Conservation (phyloP, 2,797 vertebrate genomes). For the Coluber constrictor region DNA sequence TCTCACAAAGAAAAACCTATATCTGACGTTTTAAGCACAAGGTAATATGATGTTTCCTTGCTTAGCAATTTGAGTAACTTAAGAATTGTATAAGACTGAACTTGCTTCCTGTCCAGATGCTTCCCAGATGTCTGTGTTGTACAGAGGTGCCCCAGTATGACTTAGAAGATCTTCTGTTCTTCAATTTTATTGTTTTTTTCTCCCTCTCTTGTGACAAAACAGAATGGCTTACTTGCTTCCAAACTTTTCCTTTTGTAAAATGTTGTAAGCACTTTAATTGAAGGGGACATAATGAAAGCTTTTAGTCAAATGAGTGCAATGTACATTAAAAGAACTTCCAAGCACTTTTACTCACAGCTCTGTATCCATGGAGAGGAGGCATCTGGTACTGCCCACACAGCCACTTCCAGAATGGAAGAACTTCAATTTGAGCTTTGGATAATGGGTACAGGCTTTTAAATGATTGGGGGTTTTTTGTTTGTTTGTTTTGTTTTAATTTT, state of each 20-base stretch:
- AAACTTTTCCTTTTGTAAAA: constrained; percentile 22
- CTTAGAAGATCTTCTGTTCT: constrained; percentile 41
- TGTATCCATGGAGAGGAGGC: not conserved
- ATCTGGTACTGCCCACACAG: not conserved
- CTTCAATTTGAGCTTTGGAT: constrained; percentile 22
- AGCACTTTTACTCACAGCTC: constrained; percentile 17
- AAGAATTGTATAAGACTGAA: constrained; percentile 43
- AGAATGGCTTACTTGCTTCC: constrained; percentile 29
- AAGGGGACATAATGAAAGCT: constrained; percentile 11
- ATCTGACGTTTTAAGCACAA: constrained; percentile 28
- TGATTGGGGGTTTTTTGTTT: not conserved
- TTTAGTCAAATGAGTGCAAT: constrained; percentile 1
- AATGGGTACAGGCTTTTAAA: not conserved
- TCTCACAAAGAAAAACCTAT: not conserved
- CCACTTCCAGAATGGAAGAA: constrained; percentile 22
- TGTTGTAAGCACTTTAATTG: constrained; percentile 40
- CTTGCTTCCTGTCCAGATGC: constrained; percentile 52
- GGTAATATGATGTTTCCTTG: constrained; percentile 34
- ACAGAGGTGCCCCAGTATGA: constrained; percentile 33
- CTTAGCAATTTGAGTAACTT: constrained; percentile 34
- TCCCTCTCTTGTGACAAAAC: not conserved
- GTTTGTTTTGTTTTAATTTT: not conserved
- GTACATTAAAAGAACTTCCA: constrained; percentile 14
- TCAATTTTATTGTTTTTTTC: constrained; percentile 4
- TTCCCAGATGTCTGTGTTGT: constrained; percentile 48